Evolutionary conservation across 2,888 invertebrate species (phyloP), one percentile per base, ranked within the genome.

Genomic region (Phortica magna): DNA sequence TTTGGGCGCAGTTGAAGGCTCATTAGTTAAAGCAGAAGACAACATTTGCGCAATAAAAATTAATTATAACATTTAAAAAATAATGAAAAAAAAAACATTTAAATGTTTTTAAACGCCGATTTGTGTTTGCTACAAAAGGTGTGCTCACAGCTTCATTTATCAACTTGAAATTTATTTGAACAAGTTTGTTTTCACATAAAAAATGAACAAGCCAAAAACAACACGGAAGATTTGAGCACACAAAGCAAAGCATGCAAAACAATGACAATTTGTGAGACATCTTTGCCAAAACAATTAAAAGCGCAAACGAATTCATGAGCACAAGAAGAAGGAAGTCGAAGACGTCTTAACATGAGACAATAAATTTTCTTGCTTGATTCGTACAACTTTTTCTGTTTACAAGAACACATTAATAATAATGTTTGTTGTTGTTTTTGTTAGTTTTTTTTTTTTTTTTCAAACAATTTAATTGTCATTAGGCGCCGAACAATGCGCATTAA

Each of bases 381-480:
- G 61, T 19, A 61, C 17, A 61, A 61, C 7, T 19, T 61, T 31
- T 31, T 61, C n/a, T n/a, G n/a, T n/a, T 22, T 61, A 61, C 61
- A 61, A 61, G 61, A 17, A 61, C 17, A 61, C 17, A 61, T 61
- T 61, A 61, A 61, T 61, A 14, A 22, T 12, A 19, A 61, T 10
- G 48, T 48, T 9, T 14, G 48, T 14, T 48, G 48, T 48, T 48
- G 22, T 19, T 31, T 31, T 17, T 17, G n/a, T 39, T 39, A 65
- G 48, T 48, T 70, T 19, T 14, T 70, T 19, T 48, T 48, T 0
- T 10, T 70, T 5, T 48, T 70, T 48, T 41, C 9, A 48, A 53
- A 70, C 48, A 70, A 70, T 70, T 70, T 70, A 70, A 70, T 70
- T 70, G 68, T 70, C 68, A 48, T 70, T 70, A 70, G 68, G 7